A percentile compares a stretch with the other conserved stretches of the same genome.
Evolutionary conservation across 2,113 vertebrate genomes (phyloP).

Genomic region (Erinaceus europaeus): DNA sequence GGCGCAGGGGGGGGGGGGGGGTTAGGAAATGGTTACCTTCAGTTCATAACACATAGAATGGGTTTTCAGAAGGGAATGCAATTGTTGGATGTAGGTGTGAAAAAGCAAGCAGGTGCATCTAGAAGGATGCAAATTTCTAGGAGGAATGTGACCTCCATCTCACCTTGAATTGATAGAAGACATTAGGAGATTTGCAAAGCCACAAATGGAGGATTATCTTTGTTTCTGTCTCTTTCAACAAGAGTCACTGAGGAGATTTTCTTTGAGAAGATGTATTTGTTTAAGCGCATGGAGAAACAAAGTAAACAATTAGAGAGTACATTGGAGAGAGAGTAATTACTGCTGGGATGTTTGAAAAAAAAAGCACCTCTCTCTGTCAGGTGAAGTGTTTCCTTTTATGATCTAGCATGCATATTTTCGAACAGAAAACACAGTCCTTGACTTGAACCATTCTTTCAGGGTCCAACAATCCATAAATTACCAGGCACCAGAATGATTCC

Average conservation of each 20-base stretch:
- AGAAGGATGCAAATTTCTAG: background rate
- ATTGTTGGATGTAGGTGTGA: no score
- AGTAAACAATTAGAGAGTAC: constrained; percentile 12
- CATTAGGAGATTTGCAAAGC: constrained; percentile 12
- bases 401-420: background rate
- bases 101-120: background rate
- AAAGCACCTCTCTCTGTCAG: no score
- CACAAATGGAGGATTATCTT: background rate
- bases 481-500: background rate
- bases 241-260: background rate
- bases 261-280: background rate
- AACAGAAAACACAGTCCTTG: background rate
- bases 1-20: no score
- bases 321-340: background rate
- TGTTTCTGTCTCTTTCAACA: constrained; percentile 33
- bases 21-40: no score
- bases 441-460: background rate
- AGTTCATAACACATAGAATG: no score
- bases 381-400: background rate
- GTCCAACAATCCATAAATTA: background rate
- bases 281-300: constrained; percentile 21
- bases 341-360: background rate
- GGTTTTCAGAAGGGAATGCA: no score
- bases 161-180: background rate
- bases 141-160: background rate